Base-by-base conservation (phyloP, 2,888 invertebrate genomes). In the Nephrocerus scutellatus region DNA sequence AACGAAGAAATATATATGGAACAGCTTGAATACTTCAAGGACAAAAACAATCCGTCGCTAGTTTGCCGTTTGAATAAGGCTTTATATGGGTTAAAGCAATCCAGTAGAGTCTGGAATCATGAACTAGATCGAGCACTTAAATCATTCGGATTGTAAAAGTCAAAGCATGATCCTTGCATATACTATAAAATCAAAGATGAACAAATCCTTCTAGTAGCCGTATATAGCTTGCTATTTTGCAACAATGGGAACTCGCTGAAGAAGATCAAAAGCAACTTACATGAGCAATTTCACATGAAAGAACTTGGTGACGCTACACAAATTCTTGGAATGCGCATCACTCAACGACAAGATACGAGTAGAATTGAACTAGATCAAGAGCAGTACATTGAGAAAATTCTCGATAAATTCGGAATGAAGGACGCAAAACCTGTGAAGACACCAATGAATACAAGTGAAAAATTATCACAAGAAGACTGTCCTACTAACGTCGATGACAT, bases 331-430 rank as follows among this genome's bases (percentile, higher is more conserved):
- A 36, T 45, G 39, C 30, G 34, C 9, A 45, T 41, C 12, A 35
- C 37, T 23, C 26, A 34, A 16, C 22, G 13, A 33, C 3, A 39
- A 34, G 13, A 34, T 16, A 41, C 21, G 6, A 18, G 29, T 38
- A 29, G 10, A 32, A 34, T n/a, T n/a, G n/a, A n/a, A n/a, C n/a
- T n/a, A n/a, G n/a, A n/a, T n/a, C n/a, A n/a, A n/a, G n/a, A n/a
- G n/a, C n/a, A n/a, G n/a, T n/a, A n/a, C n/a, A n/a, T n/a, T n/a
- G 14, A 44, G 26, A 44, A 35, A 16, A 43, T 37, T 34, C 30
- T 43, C 15, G 33, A 30, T 24, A 41, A 25, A 18, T 41, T 41
- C 26, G 22, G 25, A 25, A 44, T 41, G 38, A 19, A 44, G 25
- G 19, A 40, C 26, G 32, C 40, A 24, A 43, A 43, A 28, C 21